Evolutionary conservation across 2,888 invertebrate genomes (phyloP).

Genomic region (Axea sp.): DNA sequence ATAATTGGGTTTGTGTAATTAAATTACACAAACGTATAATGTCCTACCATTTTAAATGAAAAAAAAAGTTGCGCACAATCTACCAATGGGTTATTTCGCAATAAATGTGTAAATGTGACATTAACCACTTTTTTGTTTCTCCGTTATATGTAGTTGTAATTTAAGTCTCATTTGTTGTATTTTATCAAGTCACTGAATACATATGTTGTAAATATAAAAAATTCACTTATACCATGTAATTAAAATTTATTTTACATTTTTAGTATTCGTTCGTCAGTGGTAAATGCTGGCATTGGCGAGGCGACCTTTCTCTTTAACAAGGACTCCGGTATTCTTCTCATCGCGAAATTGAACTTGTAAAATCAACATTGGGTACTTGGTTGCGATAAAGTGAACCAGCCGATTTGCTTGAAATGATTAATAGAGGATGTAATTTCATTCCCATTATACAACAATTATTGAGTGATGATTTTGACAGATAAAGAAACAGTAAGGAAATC

Average conservation of each 20-base stretch:
- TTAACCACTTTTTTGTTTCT: constrained; percentile 46
- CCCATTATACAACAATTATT: constrained; percentile 13
- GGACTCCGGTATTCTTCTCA: constrained; percentile 43
- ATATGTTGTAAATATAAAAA: constrained; percentile 36
- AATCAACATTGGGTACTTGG: constrained; percentile 12
- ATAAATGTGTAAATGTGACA: constrained; percentile 58
- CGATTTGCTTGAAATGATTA: constrained; percentile 28
- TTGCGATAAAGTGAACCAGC: constrained; percentile 7
- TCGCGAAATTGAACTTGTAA: constrained; percentile 44
- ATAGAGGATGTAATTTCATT: constrained; percentile 23
- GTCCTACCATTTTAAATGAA: constrained; percentile 21
- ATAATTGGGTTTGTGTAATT: constrained; percentile 21
- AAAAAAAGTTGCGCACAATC: constrained; percentile 16
- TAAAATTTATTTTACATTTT: constrained; percentile 57
- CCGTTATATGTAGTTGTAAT: constrained; percentile 38
- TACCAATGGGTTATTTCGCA: constrained; percentile 35
- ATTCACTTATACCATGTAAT: constrained; percentile 43
- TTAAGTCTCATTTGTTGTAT: constrained; percentile 31
- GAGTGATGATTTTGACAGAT: constrained; percentile 50
- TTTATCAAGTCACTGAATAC: constrained; percentile 30
- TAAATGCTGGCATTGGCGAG: constrained; percentile 52
- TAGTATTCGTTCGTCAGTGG: constrained; percentile 40
- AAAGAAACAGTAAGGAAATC: constrained; percentile 49
- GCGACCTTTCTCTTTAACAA: constrained; percentile 54
- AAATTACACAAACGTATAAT: constrained; percentile 22